Evolutionary conservation across 2,797 vertebrate genomes (phyloP).

Genomic region (Smutsia temminckii): DNA sequence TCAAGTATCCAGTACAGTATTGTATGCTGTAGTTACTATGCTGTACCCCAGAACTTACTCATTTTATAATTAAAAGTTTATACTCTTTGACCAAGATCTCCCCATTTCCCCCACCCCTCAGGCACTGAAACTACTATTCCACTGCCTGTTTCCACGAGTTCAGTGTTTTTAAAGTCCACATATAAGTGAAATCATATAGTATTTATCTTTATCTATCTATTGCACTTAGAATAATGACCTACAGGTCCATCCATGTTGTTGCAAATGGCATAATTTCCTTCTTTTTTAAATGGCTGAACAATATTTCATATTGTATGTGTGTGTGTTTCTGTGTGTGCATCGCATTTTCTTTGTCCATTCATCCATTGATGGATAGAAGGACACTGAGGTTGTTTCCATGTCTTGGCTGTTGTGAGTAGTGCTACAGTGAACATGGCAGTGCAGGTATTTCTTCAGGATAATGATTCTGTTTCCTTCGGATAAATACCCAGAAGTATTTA

Average conservation of each 20-base stretch:
- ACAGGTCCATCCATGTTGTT: too few relatives aligned
- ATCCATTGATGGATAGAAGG: background rate
- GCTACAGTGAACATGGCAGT: background rate
- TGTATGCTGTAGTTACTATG: background rate
- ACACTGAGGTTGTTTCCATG: background rate
- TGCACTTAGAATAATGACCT: too few relatives aligned
- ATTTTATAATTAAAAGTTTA: background rate
- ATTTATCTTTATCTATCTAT: background rate
- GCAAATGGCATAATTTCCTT: too few relatives aligned
- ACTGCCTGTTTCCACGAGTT: background rate
- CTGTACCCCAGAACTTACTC: background rate
- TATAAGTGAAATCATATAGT: background rate
- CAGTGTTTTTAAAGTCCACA: background rate
- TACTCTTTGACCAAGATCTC: background rate
- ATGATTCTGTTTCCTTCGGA: background rate
- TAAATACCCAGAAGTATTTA: background rate
- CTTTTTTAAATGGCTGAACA: background rate
- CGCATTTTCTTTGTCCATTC: background rate
- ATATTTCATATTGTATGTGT: background rate
- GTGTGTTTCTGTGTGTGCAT: background rate
- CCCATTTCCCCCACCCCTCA: background rate
- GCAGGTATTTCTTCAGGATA: too few relatives aligned
- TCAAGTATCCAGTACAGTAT: too few relatives aligned
- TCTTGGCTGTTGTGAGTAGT: background rate
- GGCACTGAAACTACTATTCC: background rate